phyloP scores from a whole-genome alignment of 2,113 vertebrate species.

The Anthoscopus minutus region DNA sequence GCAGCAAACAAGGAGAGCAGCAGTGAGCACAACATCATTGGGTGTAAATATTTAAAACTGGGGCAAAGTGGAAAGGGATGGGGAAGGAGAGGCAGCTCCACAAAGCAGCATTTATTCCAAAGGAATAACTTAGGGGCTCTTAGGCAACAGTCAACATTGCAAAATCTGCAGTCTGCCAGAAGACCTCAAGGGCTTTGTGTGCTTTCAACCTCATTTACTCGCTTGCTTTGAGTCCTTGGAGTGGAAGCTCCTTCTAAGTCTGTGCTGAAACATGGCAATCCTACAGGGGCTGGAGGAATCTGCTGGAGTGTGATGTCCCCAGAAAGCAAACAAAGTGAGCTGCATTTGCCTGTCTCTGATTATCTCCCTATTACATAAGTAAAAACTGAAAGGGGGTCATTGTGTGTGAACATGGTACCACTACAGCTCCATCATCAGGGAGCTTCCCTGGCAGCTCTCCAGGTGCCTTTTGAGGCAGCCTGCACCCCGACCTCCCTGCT shows the following conservation, averaged over 20 bases:
- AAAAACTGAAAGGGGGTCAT: background rate
- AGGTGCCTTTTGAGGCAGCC: background rate
- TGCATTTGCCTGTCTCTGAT: background rate
- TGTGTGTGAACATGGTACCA: background rate
- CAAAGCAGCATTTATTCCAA: background rate
- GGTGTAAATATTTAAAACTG: background rate
- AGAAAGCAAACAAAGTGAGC: background rate
- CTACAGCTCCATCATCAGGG: background rate
- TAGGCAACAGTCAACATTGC: constrained; percentile 42
- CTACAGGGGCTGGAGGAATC: background rate
- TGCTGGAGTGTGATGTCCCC: background rate
- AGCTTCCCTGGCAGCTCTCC: background rate
- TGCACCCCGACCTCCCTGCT: background rate
- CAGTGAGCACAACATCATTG: fast-evolving
- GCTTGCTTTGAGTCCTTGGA: constrained; percentile 1
- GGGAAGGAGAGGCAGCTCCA: background rate
- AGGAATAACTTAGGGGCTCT: constrained; percentile 38
- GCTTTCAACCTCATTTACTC: constrained; percentile 54
- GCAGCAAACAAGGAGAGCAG: background rate
- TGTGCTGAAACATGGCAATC: background rate
- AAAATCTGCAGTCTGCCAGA: constrained; percentile 27
- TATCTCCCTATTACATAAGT: background rate
- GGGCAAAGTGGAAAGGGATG: background rate
- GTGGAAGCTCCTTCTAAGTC: constrained; percentile 21
- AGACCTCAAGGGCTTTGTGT: background rate